Base-by-base conservation (phyloP, 2,888 invertebrate genomes). In the Odontocerum albicorne region DNA sequence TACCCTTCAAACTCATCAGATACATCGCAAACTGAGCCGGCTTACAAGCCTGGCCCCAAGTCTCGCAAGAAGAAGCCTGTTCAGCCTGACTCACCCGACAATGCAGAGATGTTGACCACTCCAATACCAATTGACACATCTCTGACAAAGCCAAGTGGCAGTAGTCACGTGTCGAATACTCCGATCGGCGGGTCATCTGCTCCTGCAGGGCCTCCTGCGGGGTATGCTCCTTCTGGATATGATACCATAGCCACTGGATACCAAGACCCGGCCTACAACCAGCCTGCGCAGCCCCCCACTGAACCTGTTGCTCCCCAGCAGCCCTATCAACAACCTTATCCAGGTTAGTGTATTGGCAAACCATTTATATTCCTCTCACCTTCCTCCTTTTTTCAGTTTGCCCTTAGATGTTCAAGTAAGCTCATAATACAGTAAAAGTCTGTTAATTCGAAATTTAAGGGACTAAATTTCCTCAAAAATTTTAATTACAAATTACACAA, bases 1-100 rank as follows among this genome's bases (percentile, higher is more conserved):
- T 77, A 78, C 55, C 76, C 78, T 0, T 77, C 77, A 0, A 67
- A 68, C 6, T 75, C 76, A 46, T 75, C 75, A 20, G 72, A 69
- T 2, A 19, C n/a, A 4, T 12, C 8, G 6, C 27, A 39, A 1
- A 19, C 47, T 7, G 57, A 57, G 4, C 32, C 27, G 3, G 36
- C 27, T 4, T 61, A 61, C 38, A 60, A 60, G 60, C 65, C 67
- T 1, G 65, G 64, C 4, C 61, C 65, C 2, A 74, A 73, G 61
- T 68, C 74, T 1, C 74, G 72, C 59, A 78, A 77, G 68, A 77
- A 77, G 53, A 60, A 60, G 19, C 36, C 15, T 2, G 57, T 15
- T n/a, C 13, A 12, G 15, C 27, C 10, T 8, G 45, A 44, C n/a
- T 36, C 39, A 3, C 46, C 46, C n/a, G 55, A 55, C n/a, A 40